Conservation (phyloP, 1,140 invertebrate species). For the Drosophila nikananu region DNA sequence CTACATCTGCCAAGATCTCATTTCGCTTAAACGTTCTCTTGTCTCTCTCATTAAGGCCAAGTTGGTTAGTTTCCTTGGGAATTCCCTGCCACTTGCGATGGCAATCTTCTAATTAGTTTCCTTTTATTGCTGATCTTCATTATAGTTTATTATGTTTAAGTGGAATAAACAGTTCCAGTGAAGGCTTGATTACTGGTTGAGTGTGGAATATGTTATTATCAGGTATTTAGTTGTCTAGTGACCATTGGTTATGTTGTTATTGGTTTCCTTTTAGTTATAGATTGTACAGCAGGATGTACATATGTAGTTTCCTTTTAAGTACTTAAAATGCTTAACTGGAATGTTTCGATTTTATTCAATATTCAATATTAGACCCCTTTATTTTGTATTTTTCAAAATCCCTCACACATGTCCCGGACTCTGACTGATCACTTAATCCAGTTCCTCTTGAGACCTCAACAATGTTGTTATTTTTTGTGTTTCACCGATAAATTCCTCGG, state of each 20-base stretch:
- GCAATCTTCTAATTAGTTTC: conserved; percentile 23
- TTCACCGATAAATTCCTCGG: conserved; percentile 42
- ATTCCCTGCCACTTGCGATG: not conserved
- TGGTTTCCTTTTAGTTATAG: not conserved
- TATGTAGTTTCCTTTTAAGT: not conserved
- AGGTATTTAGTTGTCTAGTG: conserved; percentile 2
- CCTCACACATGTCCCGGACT: conserved; percentile 8
- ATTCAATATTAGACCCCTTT: not conserved
- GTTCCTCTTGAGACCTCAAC: conserved; percentile 31
- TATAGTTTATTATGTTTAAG: conserved; percentile 14
- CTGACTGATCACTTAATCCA: conserved; percentile 42
- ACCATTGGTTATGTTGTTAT: not conserved
- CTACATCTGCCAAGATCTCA: conserved; percentile 8
- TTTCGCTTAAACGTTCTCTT: conserved; percentile 13
- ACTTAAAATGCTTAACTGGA: not conserved
- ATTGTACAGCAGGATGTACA: not conserved
- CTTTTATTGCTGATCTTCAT: conserved; percentile 14
- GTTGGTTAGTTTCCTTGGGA: conserved; percentile 13
- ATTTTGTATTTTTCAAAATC: not conserved
- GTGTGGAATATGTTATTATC: conserved; percentile 3
- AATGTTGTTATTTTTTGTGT: conserved; percentile 30
- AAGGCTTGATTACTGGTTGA: not conserved
- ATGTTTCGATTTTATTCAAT: too few species aligned
- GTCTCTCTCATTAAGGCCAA: conserved; percentile 17
- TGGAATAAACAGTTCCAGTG: not conserved